Conservation (phyloP, 1,140 invertebrate genomes). For the Uloborus diversus region DNA sequence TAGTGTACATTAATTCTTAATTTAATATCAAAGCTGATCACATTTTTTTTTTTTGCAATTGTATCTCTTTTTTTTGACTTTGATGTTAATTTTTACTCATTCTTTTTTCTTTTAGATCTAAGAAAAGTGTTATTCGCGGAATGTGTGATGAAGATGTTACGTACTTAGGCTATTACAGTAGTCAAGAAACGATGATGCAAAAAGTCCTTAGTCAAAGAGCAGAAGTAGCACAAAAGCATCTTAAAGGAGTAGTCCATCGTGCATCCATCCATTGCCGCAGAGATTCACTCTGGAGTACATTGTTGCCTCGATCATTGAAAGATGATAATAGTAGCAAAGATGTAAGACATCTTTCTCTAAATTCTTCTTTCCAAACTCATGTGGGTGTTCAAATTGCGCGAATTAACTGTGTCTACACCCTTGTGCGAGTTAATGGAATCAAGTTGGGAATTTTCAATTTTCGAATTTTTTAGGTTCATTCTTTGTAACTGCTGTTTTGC, state of each 20-base stretch:
- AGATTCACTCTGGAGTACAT: conserved; percentile 77
- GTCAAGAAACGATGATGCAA: conserved; percentile 78
- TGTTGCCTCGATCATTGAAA: conserved; percentile 67
- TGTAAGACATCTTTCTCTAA: not conserved
- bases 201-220: conserved; percentile 74
- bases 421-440: no score
- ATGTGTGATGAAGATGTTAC: conserved; percentile 72
- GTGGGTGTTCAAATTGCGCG: no score
- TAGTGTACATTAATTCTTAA: no score
- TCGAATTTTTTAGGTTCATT: no score
- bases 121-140: conserved; percentile 13
- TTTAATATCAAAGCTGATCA: no score
- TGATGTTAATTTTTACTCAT: not conserved
- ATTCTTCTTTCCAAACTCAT: not conserved
- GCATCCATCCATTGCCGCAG: conserved; percentile 77
- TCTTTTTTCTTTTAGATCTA: not conserved
- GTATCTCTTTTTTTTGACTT: not conserved
- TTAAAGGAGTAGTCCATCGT: conserved; percentile 73
- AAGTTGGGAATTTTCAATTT: no score
- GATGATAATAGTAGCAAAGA: conserved; percentile 57
- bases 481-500: no score
- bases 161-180: conserved; percentile 80
- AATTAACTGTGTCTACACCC: no score
- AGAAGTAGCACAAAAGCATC: conserved; percentile 70
- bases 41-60: not conserved